Evolutionary conservation across 2,113 vertebrate genomes (phyloP).

Genomic region (Barnardius zonarius): DNA sequence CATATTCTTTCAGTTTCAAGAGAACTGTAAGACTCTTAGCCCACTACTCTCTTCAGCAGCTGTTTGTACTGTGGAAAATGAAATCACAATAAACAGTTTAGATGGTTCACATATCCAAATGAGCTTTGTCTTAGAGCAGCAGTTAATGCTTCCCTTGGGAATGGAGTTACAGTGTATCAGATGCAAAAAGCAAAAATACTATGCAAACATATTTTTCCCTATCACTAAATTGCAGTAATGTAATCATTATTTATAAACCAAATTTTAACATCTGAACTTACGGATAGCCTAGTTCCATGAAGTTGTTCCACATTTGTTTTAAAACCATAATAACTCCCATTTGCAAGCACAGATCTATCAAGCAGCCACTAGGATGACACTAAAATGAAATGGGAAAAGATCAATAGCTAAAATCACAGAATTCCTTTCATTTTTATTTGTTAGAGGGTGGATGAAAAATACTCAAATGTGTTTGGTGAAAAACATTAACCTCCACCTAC

Average conservation of each 20-base stretch:
- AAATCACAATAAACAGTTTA: background rate
- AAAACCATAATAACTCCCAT: slow-evolving; percentile 99
- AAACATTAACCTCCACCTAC: background rate
- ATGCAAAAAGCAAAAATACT: background rate
- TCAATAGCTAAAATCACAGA: background rate
- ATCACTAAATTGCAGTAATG: background rate
- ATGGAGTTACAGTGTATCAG: background rate
- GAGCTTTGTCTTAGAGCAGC: background rate
- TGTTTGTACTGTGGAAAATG: background rate
- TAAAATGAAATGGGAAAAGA: slow-evolving; percentile 57
- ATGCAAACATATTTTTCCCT: background rate
- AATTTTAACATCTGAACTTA: slow-evolving; percentile 65
- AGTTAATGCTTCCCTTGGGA: background rate
- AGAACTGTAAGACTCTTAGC: background rate
- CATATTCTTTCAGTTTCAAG: background rate
- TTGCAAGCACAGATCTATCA: slow-evolving; percentile 98
- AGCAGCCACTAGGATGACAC: slow-evolving; percentile 97
- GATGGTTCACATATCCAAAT: background rate
- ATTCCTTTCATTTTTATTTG: background rate
- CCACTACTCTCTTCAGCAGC: background rate
- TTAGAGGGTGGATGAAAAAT: background rate
- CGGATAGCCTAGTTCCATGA: slow-evolving; percentile 98
- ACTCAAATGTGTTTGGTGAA: background rate
- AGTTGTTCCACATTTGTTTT: slow-evolving; percentile 99
- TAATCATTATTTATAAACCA: background rate